Percentiles rank a stretch among this genome's conserved stretches.
Conservation (phyloP, 2,797 vertebrate genomes). For the Danio albolineatus region DNA sequence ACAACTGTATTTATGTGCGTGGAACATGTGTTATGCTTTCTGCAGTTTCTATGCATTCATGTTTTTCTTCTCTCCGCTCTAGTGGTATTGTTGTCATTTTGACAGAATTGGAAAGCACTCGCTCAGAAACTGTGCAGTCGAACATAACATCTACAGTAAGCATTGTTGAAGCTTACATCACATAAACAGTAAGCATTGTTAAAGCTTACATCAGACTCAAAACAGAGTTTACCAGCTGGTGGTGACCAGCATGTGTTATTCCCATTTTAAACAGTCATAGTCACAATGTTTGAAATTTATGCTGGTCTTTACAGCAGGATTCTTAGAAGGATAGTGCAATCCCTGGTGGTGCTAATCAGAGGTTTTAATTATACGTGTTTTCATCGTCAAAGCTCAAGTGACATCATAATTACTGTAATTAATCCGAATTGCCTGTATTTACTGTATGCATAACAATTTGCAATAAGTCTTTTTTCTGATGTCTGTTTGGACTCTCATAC, state of each 20-base stretch:
- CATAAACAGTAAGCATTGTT: not conserved
- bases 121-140: not conserved
- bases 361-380: not conserved
- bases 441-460: not conserved
- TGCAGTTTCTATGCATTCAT: too few species aligned
- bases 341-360: slow-evolving; percentile 5
- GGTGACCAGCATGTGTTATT: not conserved
- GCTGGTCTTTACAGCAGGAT: not conserved
- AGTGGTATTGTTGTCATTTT: not conserved
- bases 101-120: not conserved
- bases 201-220: not conserved
- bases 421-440: not conserved
- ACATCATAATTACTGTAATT: not conserved
- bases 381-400: not conserved
- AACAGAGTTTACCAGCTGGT: not conserved
- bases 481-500: too few species aligned
- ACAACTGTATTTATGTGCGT: too few species aligned
- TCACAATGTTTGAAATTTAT: not conserved
- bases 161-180: not conserved
- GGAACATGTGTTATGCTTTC: too few species aligned
- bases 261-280: not conserved
- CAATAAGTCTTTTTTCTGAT: not conserved
- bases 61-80: not conserved
- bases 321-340: not conserved
- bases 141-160: not conserved